Conservation (phyloP, 2,113 vertebrate species). For the Leptodactylus fuscus region DNA sequence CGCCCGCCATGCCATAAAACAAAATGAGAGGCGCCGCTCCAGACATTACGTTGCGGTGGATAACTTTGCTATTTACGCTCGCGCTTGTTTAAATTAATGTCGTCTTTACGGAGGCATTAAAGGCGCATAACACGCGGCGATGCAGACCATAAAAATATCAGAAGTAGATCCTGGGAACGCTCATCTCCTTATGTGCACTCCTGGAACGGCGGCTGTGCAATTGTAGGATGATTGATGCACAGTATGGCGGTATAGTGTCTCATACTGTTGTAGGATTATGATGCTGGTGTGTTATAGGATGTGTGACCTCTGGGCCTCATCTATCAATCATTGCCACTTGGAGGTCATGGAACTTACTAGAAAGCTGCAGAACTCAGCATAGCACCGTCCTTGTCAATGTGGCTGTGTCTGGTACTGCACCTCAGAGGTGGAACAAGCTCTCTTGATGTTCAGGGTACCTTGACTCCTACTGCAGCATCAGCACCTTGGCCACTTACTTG, state of each 20-base stretch:
- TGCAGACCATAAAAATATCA: slow-evolving; percentile 4
- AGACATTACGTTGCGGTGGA: slow-evolving; percentile 17
- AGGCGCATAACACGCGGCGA: not conserved
- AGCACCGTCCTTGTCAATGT: not conserved
- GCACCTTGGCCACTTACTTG: no score
- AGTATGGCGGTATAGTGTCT: no score
- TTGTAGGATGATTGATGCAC: not conserved
- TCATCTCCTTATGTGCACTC: not conserved
- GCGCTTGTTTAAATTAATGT: slow-evolving; percentile 57
- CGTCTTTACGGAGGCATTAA: slow-evolving; percentile 17
- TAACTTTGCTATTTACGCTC: slow-evolving; percentile 27
- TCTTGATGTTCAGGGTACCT: not conserved
- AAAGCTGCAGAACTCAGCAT: not conserved
- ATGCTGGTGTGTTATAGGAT: no score
- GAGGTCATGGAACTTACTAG: not conserved
- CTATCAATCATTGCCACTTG: no score
- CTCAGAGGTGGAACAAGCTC: not conserved
- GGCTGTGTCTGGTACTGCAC: not conserved
- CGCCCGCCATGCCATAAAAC: slow-evolving; percentile 29
- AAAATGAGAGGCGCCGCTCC: slow-evolving; percentile 4
- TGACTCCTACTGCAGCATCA: no score
- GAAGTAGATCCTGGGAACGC: not conserved
- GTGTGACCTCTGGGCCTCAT: no score
- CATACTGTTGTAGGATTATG: no score
- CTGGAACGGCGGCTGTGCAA: not conserved